These are phyloP conservation scores for Sternotherus odoratus DNA, from an alignment of 2,797 vertebrate genomes.

Conservation along the genomic window DNA sequence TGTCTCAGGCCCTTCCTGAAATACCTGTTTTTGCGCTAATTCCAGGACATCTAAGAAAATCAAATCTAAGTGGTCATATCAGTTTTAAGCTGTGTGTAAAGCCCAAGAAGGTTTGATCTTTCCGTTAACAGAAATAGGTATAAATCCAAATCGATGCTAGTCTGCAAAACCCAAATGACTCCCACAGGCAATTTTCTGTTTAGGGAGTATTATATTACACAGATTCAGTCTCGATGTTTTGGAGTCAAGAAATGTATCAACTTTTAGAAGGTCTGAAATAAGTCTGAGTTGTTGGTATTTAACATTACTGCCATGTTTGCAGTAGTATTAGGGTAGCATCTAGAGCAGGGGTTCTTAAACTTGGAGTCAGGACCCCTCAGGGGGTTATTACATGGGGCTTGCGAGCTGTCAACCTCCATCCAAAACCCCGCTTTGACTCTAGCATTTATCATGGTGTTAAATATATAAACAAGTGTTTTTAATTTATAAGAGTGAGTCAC, in stretches of 20 bases:
- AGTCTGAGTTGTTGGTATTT: fast-evolving
- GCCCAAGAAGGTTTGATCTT: background rate
- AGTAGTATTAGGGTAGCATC: fast-evolving
- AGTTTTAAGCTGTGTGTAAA: background rate
- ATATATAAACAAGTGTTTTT: no score
- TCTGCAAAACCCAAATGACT: background rate
- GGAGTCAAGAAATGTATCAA: background rate
- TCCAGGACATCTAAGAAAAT: background rate
- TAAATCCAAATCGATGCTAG: background rate
- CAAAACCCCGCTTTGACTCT: no score
- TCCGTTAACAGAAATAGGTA: slow-evolving; percentile 43
- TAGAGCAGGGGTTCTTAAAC: background rate
- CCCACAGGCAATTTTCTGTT: slow-evolving; percentile 39
- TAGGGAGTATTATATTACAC: background rate
- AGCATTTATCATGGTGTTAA: no score
- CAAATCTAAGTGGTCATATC: background rate
- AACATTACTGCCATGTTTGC: background rate
- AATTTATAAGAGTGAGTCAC: no score
- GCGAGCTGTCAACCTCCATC: no score
- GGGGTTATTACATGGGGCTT: no score
- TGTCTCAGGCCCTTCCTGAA: background rate
- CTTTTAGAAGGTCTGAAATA: background rate
- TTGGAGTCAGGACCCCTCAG: no score
- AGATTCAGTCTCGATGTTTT: background rate
- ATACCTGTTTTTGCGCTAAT: background rate